These are phyloP conservation scores for Elephantulus edwardii DNA, from an alignment of 2,113 vertebrate species.

Conservation along the genomic window DNA sequence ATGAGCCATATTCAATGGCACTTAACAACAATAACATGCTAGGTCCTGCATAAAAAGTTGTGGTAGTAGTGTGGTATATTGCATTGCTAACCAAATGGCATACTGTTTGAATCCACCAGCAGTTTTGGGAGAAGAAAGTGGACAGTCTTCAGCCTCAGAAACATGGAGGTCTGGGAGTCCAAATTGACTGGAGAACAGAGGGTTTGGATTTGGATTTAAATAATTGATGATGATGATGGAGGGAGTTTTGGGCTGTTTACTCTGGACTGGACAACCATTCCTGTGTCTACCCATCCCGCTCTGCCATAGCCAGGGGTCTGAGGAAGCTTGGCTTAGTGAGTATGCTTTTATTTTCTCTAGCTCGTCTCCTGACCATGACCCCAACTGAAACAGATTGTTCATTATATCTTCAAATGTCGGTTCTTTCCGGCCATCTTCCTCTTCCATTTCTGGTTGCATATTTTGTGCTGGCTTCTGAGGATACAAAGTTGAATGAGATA, in stretches of 20 bases:
- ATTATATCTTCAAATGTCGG: not conserved
- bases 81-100: too few relatives aligned
- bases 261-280: not conserved
- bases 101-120: too few relatives aligned
- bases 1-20: too few relatives aligned
- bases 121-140: too few relatives aligned
- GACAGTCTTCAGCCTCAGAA: too few relatives aligned
- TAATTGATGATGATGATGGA: not conserved
- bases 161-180: too few relatives aligned
- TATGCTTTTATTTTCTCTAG: not conserved
- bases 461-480: not conserved
- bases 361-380: not conserved
- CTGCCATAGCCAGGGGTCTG: not conserved
- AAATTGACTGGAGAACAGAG: too few relatives aligned
- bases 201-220: too few relatives aligned
- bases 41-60: too few relatives aligned
- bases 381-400: not conserved
- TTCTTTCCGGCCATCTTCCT: not conserved
- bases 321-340: constrained; percentile 21
- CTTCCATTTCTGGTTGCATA: not conserved
- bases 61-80: too few relatives aligned
- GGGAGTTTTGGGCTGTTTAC: not conserved
- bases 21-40: too few relatives aligned
- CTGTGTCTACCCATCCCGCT: not conserved
- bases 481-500: not conserved